Evolutionary conservation across 1,140 invertebrate species (phyloP), one percentile per base, ranked within the genome.

Genomic region (Bombus picipes): DNA sequence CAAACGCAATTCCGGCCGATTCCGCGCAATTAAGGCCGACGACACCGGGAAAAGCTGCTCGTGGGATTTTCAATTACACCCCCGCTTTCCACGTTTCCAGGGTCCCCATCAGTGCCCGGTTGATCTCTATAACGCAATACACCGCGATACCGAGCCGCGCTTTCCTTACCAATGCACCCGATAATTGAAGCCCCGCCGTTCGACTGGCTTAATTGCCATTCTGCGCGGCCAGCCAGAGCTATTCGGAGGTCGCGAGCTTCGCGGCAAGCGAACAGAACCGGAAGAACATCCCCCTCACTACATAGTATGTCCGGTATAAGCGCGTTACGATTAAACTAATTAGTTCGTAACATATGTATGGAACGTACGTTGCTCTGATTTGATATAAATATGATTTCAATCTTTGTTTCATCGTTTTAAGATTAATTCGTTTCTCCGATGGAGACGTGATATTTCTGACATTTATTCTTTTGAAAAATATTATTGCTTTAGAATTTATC

Each of bases 21-120:
- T 75, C 79, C 59, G 43, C 57, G 84, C 71, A 85, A 85, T 85
- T 85, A 85, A 85, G 79, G n/a, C 34, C 41, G 47, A 37, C 83
- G 83, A 84, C 83, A 80, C 77, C 32, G 68, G 47, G 77, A 71
- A 80, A 80, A 80, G 57, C 83, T 73, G 83, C 71, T 74, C 41
- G 78, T 68, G 83, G 71, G 84, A 81, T 68, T 81, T 85, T 85
- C 66, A 85, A 85, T 85, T 85, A 85, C 75, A 43, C 41, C 39
- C 57, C 53, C 22, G 25, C 3, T 25, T 53, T 37, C 47, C 68
- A 2, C 1, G 15, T 28, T 22, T 32, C 9, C 25, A 9, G 37
- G 6, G 6, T 9, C 18, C 32, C n/a, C 74, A 12, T 28, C 37
- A 15, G 22, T 34, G 25, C 34, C 25, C 12, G 34, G 53, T 59